Evolutionary conservation across 2,113 vertebrate genomes (phyloP), one percentile per base, ranked within the genome.

Genomic region (Regulus satrapa): DNA sequence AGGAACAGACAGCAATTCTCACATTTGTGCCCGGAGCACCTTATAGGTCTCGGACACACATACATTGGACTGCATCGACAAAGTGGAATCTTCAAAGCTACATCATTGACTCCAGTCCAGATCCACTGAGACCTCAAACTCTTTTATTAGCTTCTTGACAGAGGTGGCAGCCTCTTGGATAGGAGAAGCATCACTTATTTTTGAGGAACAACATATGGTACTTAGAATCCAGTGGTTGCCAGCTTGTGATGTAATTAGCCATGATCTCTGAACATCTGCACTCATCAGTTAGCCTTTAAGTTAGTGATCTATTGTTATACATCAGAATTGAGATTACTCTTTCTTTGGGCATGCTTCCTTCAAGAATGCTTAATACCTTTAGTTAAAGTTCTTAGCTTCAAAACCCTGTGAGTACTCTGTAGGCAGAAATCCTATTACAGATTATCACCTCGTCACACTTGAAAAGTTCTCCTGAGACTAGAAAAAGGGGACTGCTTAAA

Each of bases 181-280:
- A 87, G 71, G 46, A 90, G 38, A 54, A 94, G 41, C 67, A 71
- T 88, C 92, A 71, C 96, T 96, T 95, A 66, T 83, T 95, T 94
- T 94, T 96, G 88, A 90, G 88, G 95, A 96, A 92, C 78, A 92
- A 41, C 96, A 96, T 95, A 94, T 91, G 93, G 93, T 89, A 93
- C 92, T 93, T 83, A 93, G 89, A 95, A 94, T 93, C 93, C 95
- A 96, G 93, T 86, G 93, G 88, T 88, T 97, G 93, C 75, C 96
- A 95, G 92, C 71, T 96, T 96, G 92, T 96, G 95, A 93, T 96
- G 88, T 93, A 96, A 96, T 96, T 96, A 96, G 89, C 82, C 82
- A 88, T 67, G 93, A 96, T 96, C 92, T 75, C 89, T 88, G 94
- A 96, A 96, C 92, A 96, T 95, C 82, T 96, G 92, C 51, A 96